These are phyloP conservation scores for Lamprologus callipterus DNA, from an alignment of 2,113 vertebrate genomes.

Conservation along the genomic window DNA sequence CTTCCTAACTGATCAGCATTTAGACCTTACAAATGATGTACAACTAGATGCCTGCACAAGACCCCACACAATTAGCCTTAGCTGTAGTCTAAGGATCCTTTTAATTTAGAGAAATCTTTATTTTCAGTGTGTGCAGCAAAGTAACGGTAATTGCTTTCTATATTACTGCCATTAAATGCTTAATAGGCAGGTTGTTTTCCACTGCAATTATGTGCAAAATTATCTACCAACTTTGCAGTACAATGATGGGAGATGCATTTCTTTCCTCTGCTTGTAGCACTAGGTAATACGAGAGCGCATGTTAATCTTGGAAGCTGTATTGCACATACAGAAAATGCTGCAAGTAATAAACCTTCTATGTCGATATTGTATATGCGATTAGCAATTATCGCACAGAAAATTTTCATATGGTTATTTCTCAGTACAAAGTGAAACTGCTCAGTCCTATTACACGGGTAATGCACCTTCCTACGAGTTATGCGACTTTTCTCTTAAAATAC, in stretches of 20 bases:
- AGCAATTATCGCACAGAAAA: not conserved
- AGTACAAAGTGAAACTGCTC: not conserved
- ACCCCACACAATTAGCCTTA: slow-evolving; percentile 53
- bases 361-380: not conserved
- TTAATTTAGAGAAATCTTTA: slow-evolving; percentile 64
- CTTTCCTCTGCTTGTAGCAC: slow-evolving; percentile 17
- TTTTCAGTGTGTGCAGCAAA: slow-evolving; percentile 66
- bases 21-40: slow-evolving; percentile 57
- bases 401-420: not conserved
- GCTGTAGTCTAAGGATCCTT: slow-evolving; percentile 45
- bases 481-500: not conserved
- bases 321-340: not conserved
- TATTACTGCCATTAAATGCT: slow-evolving; percentile 70
- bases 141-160: slow-evolving; percentile 71
- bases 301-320: not conserved
- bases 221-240: slow-evolving; percentile 62
- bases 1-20: slow-evolving; percentile 54
- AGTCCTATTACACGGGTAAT: not conserved
- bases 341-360: not conserved
- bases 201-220: slow-evolving; percentile 73
- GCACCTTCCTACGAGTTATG: not conserved
- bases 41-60: slow-evolving; percentile 46
- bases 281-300: not conserved
- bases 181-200: slow-evolving; percentile 71
- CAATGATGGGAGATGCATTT: slow-evolving; percentile 70